Base-by-base conservation (phyloP, 1,140 invertebrate species). In the Hylaeus anthracinus region DNA sequence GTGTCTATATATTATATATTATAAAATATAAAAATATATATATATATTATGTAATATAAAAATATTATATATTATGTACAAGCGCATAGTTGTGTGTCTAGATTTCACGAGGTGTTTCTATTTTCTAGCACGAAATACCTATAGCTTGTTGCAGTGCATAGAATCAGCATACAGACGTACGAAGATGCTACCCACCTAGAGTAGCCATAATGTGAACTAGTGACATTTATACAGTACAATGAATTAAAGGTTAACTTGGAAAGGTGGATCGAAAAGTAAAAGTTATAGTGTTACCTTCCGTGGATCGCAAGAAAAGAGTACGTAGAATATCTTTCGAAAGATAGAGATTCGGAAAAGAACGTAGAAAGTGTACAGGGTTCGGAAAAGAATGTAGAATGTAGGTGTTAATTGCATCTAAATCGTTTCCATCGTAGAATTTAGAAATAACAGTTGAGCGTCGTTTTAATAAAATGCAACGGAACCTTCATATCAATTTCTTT, bases 181-280 rank as follows among this genome's bases (percentile, higher is more conserved):
- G 53, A 72, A 83, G 60, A 45, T 70, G 71, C 43, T 67, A 82
- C 56, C 45, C 8, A 45, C 3, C 39, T 39, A 12, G 14, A 51
- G 5, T 12, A 26, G 14, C 37, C 45, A 26, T 53, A 63, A 43
- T 43, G 26, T 26, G 64, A 53, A 67, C 82, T 39, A 26, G 10
- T 80, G 82, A 80, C 83, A 84, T 85, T 85, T 85, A 26, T 26
- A 26, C 26, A 66, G 39, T 41, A 9, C 10, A 51, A 9, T 4
- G 60, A 10, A 10, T 43, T 41, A 83, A 83, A 84, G 71, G 74
- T 73, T 65, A 78, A 12, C 41, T 3, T 41, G 6, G 37, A 37
- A 72, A 45, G 37, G 43, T 60, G 48, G 45, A 71, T 61, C 14
- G 41, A 72, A 55, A 12, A 5, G 67, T 51, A 45, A 60, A 69